A percentile compares a stretch with the other conserved stretches of the same genome.
Conservation (phyloP, 1,140 invertebrate species). For the Aleiodes sp. region DNA sequence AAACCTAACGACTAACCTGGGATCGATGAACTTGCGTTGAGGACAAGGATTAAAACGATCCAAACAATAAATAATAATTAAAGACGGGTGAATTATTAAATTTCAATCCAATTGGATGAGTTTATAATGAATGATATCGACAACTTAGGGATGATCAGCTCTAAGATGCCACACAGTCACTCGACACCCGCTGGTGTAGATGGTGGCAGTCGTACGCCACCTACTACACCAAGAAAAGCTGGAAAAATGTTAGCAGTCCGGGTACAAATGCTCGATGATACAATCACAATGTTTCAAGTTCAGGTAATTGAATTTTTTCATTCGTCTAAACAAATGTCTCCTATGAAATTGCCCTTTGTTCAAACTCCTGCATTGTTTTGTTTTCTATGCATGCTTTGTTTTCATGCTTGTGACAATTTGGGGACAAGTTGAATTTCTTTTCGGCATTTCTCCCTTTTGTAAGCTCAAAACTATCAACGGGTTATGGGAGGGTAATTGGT, state of each 20-base stretch:
- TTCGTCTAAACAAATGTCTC: not conserved
- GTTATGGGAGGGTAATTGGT: constrained; percentile 26
- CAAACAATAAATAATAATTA: not conserved
- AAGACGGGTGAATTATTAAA: constrained; percentile 12
- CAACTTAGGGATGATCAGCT: constrained; percentile 59
- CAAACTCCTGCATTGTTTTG: no score
- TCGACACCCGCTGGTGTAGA: constrained; percentile 85
- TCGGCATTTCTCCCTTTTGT: not conserved
- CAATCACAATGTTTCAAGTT: constrained; percentile 89
- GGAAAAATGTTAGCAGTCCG: constrained; percentile 88
- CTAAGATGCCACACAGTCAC: constrained; percentile 81
- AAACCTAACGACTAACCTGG: constrained; percentile 48
- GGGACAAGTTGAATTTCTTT: not conserved
- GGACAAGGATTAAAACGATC: constrained; percentile 1
- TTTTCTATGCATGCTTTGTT: not conserved
- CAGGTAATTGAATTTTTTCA: constrained; percentile 71
- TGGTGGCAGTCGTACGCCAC: constrained; percentile 74
- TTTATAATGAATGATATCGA: constrained; percentile 62
- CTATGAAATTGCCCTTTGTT: no score
- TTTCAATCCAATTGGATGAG: constrained; percentile 33
- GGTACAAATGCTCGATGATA: constrained; percentile 89
- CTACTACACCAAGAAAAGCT: constrained; percentile 78
- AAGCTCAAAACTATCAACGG: not conserved
- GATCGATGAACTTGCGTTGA: constrained; percentile 34
- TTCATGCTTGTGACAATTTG: not conserved